These are phyloP conservation scores for Antennarius maculatus DNA, from an alignment of 2,797 vertebrate species.

Conservation along the genomic window DNA sequence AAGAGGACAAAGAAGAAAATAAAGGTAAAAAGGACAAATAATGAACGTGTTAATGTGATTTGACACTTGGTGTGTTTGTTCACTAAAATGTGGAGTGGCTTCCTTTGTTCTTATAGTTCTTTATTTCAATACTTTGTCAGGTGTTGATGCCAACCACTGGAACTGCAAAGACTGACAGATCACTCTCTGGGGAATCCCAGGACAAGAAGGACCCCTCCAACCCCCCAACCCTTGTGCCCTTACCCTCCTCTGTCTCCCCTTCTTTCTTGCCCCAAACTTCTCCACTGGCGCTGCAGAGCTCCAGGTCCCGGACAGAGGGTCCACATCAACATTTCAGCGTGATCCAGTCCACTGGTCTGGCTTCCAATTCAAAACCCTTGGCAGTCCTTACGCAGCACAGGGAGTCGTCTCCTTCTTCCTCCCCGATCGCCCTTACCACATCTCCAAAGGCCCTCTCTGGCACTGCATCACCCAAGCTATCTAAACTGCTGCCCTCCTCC, in stretches of 20 bases:
- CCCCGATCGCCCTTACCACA: slow-evolving; percentile 85
- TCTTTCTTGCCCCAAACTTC: slow-evolving; percentile 90
- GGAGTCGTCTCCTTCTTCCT: slow-evolving; percentile 88
- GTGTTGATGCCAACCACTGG: slow-evolving; percentile 84
- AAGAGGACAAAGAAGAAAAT: slow-evolving; percentile 88
- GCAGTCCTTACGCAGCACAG: slow-evolving; percentile 89
- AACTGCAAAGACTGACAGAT: slow-evolving; percentile 85
- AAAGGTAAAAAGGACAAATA: slow-evolving; percentile 81
- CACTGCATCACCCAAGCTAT: slow-evolving; percentile 88
- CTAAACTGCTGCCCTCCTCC: slow-evolving; percentile 81
- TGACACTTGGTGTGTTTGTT: slow-evolving; percentile 3
- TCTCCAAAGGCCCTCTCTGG: slow-evolving; percentile 80
- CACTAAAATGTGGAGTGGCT: slow-evolving; percentile 35
- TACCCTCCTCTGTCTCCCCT: slow-evolving; percentile 85
- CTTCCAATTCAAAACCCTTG: slow-evolving; percentile 89
- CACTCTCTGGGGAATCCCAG: slow-evolving; percentile 81
- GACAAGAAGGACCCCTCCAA: slow-evolving; percentile 87
- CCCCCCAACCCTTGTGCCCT: slow-evolving; percentile 85
- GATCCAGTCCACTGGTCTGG: slow-evolving; percentile 97
- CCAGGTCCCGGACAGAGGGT: slow-evolving; percentile 89
- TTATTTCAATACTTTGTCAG: slow-evolving; percentile 67
- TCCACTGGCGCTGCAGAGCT: slow-evolving; percentile 88
- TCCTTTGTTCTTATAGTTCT: slow-evolving; percentile 24
- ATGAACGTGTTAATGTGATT: background rate
- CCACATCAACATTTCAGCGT: slow-evolving; percentile 94